phyloP scores from a whole-genome alignment of 2,113 vertebrate species.

The Erythrolamprus reginae region DNA sequence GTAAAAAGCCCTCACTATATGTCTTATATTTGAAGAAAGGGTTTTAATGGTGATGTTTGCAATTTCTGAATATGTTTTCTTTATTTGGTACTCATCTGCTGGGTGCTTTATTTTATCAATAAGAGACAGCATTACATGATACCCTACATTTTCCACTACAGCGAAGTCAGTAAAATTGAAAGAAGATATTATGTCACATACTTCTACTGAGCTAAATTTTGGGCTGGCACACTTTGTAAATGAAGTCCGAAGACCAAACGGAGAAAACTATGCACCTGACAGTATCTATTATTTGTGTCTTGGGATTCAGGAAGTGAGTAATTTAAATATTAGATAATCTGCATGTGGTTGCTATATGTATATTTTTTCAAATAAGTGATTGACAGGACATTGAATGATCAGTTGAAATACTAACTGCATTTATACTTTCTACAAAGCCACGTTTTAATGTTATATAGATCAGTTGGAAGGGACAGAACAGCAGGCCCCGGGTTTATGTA shows the following conservation, averaged over 20 bases:
- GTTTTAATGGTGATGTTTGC: neutral
- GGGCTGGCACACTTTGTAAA: conserved; percentile 85
- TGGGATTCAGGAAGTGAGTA: conserved; percentile 93
- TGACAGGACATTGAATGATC: neutral
- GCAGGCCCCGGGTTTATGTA: neutral
- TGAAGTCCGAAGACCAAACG: conserved; percentile 87
- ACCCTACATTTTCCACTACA: conserved; percentile 46
- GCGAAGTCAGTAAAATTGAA: conserved; percentile 79
- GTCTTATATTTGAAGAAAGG: neutral
- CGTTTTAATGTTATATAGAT: neutral
- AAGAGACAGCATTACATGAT: neutral
- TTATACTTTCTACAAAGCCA: neutral
- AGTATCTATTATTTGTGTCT: conserved; percentile 97
- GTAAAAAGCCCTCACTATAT: neutral
- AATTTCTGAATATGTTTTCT: neutral
- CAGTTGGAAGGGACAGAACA: neutral
- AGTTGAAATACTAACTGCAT: neutral
- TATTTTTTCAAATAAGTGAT: conserved; percentile 29
- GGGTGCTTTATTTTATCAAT: neutral
- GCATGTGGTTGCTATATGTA: conserved; percentile 11
- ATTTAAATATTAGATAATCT: conserved; percentile 10
- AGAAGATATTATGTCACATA: conserved; percentile 81
- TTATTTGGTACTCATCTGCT: neutral
- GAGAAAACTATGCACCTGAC: conserved; percentile 90
- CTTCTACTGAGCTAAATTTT: conserved; percentile 78